Evolutionary conservation across 2,113 vertebrate species (phyloP).

Genomic region (Dipodomys ordii): DNA sequence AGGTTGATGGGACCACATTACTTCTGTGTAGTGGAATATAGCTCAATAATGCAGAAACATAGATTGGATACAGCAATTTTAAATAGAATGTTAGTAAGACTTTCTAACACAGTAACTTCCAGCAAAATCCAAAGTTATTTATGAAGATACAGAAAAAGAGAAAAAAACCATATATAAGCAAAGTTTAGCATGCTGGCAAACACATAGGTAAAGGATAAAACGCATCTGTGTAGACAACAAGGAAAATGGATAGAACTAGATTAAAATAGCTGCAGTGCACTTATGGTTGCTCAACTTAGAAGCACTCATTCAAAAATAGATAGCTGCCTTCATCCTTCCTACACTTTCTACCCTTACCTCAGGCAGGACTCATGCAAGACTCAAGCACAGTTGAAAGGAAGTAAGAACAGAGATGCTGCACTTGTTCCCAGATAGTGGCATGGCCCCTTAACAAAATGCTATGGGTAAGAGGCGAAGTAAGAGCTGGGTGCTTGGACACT

Average conservation of each 20-base stretch:
- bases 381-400: background rate
- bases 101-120: background rate
- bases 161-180: background rate
- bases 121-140: background rate
- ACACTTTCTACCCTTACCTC: background rate
- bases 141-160: background rate
- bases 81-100: background rate
- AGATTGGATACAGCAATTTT: background rate
- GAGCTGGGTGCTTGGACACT: accelerated
- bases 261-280: background rate
- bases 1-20: background rate
- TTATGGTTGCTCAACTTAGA: background rate
- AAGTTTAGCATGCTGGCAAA: background rate
- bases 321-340: too few species aligned
- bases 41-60: background rate
- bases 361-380: background rate
- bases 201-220: background rate
- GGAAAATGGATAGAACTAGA: background rate
- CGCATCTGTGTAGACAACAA: background rate
- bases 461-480: background rate
- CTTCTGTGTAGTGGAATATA: background rate
- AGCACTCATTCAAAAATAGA: background rate
- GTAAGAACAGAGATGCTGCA: background rate
- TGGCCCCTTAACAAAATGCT: background rate
- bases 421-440: background rate